A percentile compares a stretch with the other conserved stretches of the same genome.
Conservation (phyloP, 1,140 invertebrate species). For the Aphis craccivora region DNA sequence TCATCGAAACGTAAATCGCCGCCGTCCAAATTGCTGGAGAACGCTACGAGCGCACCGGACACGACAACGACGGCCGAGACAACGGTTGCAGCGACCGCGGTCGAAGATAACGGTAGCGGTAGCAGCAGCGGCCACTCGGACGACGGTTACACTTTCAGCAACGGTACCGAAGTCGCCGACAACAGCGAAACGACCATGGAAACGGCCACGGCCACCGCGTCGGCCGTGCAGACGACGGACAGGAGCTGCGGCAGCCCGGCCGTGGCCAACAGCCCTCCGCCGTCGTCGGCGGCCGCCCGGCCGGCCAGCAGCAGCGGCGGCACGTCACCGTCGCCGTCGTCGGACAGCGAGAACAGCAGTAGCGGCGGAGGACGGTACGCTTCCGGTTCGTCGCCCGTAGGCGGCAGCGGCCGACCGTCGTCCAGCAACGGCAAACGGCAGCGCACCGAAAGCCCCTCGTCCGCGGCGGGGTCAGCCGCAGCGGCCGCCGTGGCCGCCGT, state of each 20-base stretch:
- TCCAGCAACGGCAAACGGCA: slow-evolving; percentile 37
- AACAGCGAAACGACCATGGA: slow-evolving; percentile 37
- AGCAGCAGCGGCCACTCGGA: background rate
- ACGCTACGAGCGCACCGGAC: slow-evolving; percentile 61
- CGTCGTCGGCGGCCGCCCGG: background rate
- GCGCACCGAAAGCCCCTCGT: slow-evolving; percentile 50
- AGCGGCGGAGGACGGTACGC: slow-evolving; percentile 2
- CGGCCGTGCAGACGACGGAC: background rate
- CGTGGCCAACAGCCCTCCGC: slow-evolving; percentile 21
- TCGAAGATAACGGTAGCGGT: background rate
- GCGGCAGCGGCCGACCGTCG: background rate
- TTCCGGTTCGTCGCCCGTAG: background rate
- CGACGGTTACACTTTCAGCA: background rate
- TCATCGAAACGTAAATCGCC: slow-evolving; percentile 93
- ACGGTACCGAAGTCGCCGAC: background rate
- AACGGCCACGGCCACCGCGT: background rate
- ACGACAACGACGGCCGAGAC: background rate
- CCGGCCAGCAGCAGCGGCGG: slow-evolving; percentile 29
- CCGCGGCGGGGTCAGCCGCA: background rate
- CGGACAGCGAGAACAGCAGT: slow-evolving; percentile 45
- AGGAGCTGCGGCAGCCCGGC: slow-evolving; percentile 31
- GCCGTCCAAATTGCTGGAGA: slow-evolving; percentile 87
- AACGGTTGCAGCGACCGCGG: background rate
- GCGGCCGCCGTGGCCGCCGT: background rate
- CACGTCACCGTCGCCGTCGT: slow-evolving; percentile 32